Base-by-base conservation (phyloP, 2,797 vertebrate genomes). In the Crax fasciolata region DNA sequence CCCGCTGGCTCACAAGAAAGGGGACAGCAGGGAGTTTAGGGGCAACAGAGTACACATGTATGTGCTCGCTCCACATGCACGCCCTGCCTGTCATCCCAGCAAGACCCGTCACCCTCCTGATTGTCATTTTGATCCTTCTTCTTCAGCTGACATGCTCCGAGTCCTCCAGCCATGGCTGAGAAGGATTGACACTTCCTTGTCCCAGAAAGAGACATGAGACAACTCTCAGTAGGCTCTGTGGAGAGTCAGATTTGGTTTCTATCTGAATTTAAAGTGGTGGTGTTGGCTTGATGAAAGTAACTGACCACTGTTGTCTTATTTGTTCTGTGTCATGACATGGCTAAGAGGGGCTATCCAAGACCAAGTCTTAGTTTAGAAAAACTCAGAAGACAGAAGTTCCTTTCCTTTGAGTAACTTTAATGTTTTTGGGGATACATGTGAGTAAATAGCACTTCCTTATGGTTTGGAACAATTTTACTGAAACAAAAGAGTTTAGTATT, bases 61-160 rank as follows among this genome's bases (percentile, higher is more conserved):
- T 95, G 88, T 93, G 95, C 79, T 95, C 90, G 7, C 90, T 96
- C 84, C 90, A 61, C 93, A 94, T 80, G 86, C 89, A 81, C 0
- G 44, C 59, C 89, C 94, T 96, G 92, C 87, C 95, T 95, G 94
- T 96, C 94, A 94, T 74, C 95, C 79, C 89, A 95, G 94, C 91
- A 90, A 96, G 94, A 96, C 84, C 85, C 2, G 8, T 93, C 91
- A 93, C 87, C 80, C 70, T 94, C 46, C 70, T 78, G 94, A 95
- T 88, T 97, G 94, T 93, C 18, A 7, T 86, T 94, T 92, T 91
- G 87, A 94, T 97, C 85, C 94, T 87, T 20, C 59, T 95, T 83
- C 87, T 94, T 93, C 88, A 79, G 59, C 48, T 79, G 95, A 95
- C 76, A 46, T 52, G 76, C 75, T 86, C 49, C 0, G 0, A 89